Conservation (phyloP, 2,797 vertebrate genomes). For the Malurus splendens region DNA sequence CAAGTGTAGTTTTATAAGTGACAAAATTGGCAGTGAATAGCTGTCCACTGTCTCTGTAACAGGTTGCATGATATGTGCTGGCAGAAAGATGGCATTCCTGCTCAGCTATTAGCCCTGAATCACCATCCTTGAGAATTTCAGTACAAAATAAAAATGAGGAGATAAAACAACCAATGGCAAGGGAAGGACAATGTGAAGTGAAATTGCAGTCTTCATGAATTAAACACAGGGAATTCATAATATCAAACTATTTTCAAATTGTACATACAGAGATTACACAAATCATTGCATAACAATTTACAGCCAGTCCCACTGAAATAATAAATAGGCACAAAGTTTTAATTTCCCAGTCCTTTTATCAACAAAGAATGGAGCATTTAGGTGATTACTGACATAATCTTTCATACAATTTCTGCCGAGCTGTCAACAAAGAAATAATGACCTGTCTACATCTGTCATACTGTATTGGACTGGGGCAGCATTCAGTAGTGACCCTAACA, state of each 20-base stretch:
- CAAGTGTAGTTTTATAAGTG: not conserved
- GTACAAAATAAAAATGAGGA: not conserved
- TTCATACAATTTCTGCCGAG: not conserved
- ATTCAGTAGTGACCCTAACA: not conserved
- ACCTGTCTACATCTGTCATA: not conserved
- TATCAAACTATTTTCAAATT: not conserved
- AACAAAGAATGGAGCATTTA: not conserved
- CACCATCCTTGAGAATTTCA: not conserved
- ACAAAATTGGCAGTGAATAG: not conserved
- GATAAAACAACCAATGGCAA: not conserved
- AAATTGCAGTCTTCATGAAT: not conserved
- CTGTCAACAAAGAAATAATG: not conserved
- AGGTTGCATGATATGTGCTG: not conserved
- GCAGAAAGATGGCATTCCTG: slow-evolving; percentile 39
- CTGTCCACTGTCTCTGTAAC: not conserved
- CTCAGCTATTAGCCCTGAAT: not conserved
- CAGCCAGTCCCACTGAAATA: not conserved
- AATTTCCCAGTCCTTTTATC: not conserved
- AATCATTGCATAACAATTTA: not conserved
- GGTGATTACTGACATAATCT: not conserved
- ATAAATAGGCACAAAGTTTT: not conserved
- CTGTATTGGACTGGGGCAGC: not conserved
- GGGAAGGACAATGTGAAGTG: not conserved
- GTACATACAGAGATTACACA: not conserved
- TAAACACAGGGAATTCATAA: not conserved